Conservation (phyloP, 2,797 vertebrate genomes). For the Delichon dasypus region DNA sequence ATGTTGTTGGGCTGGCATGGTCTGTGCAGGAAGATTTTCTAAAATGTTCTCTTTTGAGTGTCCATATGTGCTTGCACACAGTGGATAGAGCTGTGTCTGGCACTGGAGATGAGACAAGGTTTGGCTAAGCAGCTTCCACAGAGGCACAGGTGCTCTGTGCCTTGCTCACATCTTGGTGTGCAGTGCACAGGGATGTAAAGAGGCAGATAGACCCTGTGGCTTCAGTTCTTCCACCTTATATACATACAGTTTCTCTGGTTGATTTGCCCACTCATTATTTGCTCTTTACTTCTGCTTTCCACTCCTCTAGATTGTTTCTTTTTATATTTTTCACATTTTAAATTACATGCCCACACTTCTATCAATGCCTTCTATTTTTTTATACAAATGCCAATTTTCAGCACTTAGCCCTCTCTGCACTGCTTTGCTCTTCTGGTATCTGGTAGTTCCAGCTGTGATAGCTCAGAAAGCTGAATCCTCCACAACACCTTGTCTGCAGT, state of each 20-base stretch:
- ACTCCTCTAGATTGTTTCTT: neutral
- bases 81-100: neutral
- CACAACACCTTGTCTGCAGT: neutral
- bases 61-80: neutral
- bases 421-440: neutral
- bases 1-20: neutral
- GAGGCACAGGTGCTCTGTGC: neutral
- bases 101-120: neutral
- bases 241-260: neutral
- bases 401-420: neutral
- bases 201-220: neutral
- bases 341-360: neutral
- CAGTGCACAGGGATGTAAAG: neutral
- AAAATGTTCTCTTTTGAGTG: neutral
- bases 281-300: neutral
- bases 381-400: neutral
- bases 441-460: constrained; percentile 9
- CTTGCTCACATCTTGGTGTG: neutral
- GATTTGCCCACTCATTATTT: neutral
- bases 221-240: neutral
- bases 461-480: neutral
- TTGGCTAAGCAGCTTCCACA: neutral
- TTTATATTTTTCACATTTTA: neutral
- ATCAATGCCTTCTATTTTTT: neutral
- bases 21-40: neutral